Conservation (phyloP, 2,888 invertebrate species). For the Julus scandinavius region DNA sequence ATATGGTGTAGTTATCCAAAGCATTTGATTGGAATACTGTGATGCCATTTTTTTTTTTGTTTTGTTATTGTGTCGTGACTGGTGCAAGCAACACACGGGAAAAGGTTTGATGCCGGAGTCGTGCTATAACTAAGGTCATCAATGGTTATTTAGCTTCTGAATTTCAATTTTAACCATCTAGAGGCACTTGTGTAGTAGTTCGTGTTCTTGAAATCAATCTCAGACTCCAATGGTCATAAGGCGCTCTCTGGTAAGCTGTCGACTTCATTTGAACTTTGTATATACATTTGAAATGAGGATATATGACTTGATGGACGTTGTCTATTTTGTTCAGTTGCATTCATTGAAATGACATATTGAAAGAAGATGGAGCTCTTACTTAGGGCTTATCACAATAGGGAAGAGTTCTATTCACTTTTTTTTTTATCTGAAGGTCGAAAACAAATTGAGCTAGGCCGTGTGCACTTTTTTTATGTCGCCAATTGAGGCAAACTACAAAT, state of each 20-base stretch:
- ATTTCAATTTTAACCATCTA: too few species aligned
- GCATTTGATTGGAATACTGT: not conserved
- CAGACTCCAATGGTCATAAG: too few species aligned
- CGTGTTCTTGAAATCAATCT: too few species aligned
- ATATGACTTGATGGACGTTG: not conserved
- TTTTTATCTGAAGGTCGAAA: not conserved
- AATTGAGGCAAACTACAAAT: conserved; percentile 33
- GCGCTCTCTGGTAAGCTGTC: not conserved
- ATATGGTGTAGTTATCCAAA: not conserved
- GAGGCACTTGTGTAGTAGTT: too few species aligned
- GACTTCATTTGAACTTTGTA: not conserved
- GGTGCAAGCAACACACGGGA: not conserved
- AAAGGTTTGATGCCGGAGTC: not conserved
- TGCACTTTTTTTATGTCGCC: not conserved
- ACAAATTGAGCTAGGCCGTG: conserved; percentile 7
- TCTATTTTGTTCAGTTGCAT: not conserved
- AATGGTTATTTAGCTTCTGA: too few species aligned
- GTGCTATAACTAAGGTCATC: not conserved
- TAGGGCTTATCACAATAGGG: conserved; percentile 5
- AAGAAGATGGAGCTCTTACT: not conserved
- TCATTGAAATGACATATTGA: not conserved
- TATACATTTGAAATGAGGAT: not conserved
- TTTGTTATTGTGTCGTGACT: not conserved
- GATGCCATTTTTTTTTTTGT: not conserved
- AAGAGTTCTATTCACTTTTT: not conserved